These are phyloP conservation scores for Acrossocheilus fasciatus DNA, from an alignment of 2,797 vertebrate species.

Conservation along the genomic window DNA sequence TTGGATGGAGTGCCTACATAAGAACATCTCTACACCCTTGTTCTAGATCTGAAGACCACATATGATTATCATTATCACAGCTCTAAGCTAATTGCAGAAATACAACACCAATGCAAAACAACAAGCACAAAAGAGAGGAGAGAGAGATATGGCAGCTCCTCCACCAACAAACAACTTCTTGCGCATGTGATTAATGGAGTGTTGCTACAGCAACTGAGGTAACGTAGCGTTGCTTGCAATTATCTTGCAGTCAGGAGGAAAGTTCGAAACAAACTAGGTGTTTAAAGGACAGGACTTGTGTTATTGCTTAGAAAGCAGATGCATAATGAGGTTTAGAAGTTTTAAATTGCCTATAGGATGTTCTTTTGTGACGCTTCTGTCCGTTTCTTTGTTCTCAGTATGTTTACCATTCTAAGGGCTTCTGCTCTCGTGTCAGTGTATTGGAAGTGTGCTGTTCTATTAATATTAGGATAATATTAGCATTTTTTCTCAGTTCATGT, in stretches of 20 bases:
- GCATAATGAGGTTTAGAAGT: slow-evolving; percentile 22
- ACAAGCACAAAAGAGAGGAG: slow-evolving; percentile 17
- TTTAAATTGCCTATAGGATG: slow-evolving; percentile 24
- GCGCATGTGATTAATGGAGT: slow-evolving; percentile 53
- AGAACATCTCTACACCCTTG: slow-evolving; percentile 2
- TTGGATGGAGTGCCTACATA: neutral
- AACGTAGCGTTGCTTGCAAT: slow-evolving; percentile 45
- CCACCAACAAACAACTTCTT: slow-evolving; percentile 34
- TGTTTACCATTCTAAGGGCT: neutral
- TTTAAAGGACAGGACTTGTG: slow-evolving; percentile 5
- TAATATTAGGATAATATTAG: neutral
- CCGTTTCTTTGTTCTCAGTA: slow-evolving; percentile 17
- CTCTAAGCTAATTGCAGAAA: slow-evolving; percentile 14
- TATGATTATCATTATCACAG: slow-evolving; percentile 6
- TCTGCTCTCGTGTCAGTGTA: neutral
- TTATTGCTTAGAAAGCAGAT: slow-evolving; percentile 12
- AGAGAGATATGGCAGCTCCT: slow-evolving; percentile 23
- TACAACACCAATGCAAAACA: slow-evolving; percentile 22
- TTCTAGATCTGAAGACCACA: neutral
- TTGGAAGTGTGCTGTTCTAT: neutral
- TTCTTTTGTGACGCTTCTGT: neutral
- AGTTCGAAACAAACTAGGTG: slow-evolving; percentile 27
- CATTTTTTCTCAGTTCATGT: neutral
- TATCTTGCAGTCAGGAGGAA: slow-evolving; percentile 42
- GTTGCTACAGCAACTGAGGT: slow-evolving; percentile 58